A percentile compares a stretch with the other conserved stretches of the same genome.
Conservation (phyloP, 2,797 vertebrate species). For the Chelonia mydas region DNA sequence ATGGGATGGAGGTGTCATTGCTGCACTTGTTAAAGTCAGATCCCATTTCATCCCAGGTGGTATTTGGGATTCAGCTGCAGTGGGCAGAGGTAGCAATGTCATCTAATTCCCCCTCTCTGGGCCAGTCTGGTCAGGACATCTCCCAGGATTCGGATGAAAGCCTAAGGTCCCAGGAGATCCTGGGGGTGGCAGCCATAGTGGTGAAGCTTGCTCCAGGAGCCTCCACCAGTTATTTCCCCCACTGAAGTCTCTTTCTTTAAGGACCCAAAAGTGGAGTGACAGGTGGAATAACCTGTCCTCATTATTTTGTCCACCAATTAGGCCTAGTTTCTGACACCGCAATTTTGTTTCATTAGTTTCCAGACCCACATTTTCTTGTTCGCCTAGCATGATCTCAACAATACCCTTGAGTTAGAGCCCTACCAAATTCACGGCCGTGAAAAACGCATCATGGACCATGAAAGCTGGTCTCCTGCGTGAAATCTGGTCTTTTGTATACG, state of each 20-base stretch:
- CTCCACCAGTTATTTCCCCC: no score
- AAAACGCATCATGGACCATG: no score
- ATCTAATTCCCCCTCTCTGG: not conserved
- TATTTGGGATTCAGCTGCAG: not conserved
- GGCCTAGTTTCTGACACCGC: no score
- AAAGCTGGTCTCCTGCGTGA: no score
- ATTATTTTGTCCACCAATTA: no score
- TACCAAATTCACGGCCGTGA: no score
- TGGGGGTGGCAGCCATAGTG: no score
- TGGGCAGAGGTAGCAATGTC: not conserved
- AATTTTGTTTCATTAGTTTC: not conserved
- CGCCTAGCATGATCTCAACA: not conserved
- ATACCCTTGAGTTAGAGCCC: not conserved
- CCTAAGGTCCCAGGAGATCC: not conserved
- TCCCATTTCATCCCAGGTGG: not conserved
- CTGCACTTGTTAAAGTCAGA: not conserved
- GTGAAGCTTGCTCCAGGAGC: no score
- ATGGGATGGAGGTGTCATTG: not conserved
- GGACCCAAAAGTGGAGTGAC: no score
- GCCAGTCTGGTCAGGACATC: not conserved
- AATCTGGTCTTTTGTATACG: no score
- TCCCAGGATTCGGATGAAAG: not conserved
- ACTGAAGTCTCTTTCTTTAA: no score
- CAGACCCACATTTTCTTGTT: not conserved
- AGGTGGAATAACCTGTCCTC: no score